Percentiles rank a stretch among this genome's conserved stretches.
Conservation (phyloP, 2,113 vertebrate genomes). For the Urocitellus parryii region DNA sequence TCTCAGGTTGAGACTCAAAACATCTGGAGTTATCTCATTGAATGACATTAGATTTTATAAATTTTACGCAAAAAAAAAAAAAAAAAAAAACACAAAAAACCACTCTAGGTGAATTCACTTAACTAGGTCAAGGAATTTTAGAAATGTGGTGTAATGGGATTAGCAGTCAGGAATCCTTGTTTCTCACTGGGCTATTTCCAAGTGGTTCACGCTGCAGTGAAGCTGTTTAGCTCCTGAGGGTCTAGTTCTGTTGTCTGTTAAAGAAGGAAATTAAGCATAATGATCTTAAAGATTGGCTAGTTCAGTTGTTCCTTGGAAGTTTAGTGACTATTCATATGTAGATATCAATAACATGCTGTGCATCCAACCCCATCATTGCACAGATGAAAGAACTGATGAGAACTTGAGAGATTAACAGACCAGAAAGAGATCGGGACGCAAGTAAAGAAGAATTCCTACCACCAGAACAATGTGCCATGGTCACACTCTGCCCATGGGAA, state of each 20-base stretch:
- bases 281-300: background rate
- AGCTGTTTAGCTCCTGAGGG: background rate
- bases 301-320: background rate
- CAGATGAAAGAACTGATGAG: background rate
- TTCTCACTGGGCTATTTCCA: background rate
- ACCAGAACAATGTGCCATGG: background rate
- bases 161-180: background rate
- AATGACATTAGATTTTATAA: conserved; percentile 35
- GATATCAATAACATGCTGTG: background rate
- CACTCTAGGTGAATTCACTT: background rate
- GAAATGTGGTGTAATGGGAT: background rate
- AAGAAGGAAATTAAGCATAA: background rate
- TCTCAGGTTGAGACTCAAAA: conserved; percentile 59
- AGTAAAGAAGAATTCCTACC: background rate
- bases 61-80: conserved; percentile 13
- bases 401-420: background rate
- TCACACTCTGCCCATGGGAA: background rate
- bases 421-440: background rate
- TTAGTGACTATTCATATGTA: background rate
- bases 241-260: background rate
- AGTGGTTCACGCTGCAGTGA: background rate
- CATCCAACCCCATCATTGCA: background rate
- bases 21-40: conserved; percentile 48
- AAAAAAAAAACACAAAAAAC: no score
- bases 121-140: conserved; percentile 58